Conservation (phyloP, 2,888 invertebrate species). For the Cyclophora albipunctata region DNA sequence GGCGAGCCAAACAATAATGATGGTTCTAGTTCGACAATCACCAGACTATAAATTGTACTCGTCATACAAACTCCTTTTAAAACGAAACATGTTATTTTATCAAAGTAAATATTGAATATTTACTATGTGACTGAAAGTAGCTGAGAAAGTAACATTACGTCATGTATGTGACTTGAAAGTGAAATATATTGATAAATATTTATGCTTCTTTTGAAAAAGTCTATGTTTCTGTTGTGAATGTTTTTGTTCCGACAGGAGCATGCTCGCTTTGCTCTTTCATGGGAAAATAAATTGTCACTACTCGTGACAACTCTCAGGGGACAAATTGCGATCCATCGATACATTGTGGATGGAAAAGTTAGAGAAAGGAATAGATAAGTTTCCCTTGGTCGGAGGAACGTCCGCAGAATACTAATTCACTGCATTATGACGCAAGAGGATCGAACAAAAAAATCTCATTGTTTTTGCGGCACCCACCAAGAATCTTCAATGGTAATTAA, state of each 20-base stretch:
- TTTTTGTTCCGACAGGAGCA: no score
- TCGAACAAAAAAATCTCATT: conserved; percentile 31
- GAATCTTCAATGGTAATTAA: conserved; percentile 42
- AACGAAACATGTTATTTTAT: no score
- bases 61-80: no score
- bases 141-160: no score
- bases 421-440: conserved; percentile 29
- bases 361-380: conserved; percentile 30
- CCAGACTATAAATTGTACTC: no score
- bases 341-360: conserved; percentile 22
- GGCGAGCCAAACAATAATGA: conserved; percentile 3
- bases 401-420: conserved; percentile 40
- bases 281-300: conserved; percentile 15
- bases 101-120: no score
- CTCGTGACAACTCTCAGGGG: conserved; percentile 15
- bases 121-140: no score
- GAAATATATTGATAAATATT: no score
- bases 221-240: no score
- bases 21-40: no score
- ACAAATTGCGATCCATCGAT: conserved; percentile 22
- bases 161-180: no score
- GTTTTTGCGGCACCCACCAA: conserved; percentile 25
- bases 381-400: conserved; percentile 24
- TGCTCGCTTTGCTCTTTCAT: conserved; percentile 2
- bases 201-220: no score